Conservation (phyloP, 2,113 vertebrate species). For the Recurvirostra avosetta region DNA sequence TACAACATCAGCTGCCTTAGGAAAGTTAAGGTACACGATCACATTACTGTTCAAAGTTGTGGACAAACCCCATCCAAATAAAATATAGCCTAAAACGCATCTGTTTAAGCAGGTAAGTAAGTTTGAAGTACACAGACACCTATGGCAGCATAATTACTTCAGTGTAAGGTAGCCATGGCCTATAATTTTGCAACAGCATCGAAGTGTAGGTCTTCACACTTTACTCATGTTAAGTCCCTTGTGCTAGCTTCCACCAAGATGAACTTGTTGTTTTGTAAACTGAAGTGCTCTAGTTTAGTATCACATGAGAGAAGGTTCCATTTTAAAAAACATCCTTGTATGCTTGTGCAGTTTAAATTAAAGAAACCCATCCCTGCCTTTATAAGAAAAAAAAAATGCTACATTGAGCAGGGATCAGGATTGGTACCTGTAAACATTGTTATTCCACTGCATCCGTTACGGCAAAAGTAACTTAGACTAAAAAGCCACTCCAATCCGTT, state of each 20-base stretch:
- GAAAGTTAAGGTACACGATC: slow-evolving; percentile 24
- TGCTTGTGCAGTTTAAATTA: slow-evolving; percentile 81
- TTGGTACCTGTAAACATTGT: slow-evolving; percentile 90
- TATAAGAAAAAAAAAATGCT: slow-evolving; percentile 69
- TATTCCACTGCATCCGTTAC: slow-evolving; percentile 74
- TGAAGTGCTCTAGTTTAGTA: slow-evolving; percentile 81
- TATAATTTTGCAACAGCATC: slow-evolving; percentile 59
- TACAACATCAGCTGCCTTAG: slow-evolving; percentile 35
- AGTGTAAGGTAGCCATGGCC: slow-evolving; percentile 70
- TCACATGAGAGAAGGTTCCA: slow-evolving; percentile 74
- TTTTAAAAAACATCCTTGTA: slow-evolving; percentile 74
- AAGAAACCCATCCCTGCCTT: slow-evolving; percentile 77
- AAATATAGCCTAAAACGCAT: slow-evolving; percentile 20
- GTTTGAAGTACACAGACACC: slow-evolving; percentile 66
- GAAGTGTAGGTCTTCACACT: slow-evolving; percentile 58
- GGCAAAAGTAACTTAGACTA: slow-evolving; percentile 74
- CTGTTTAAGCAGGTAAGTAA: slow-evolving; percentile 37
- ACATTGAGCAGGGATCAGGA: slow-evolving; percentile 81
- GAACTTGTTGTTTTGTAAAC: slow-evolving; percentile 74
- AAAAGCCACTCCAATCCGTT: slow-evolving; percentile 78
- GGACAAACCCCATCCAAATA: slow-evolving; percentile 59
- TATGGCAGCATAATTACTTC: slow-evolving; percentile 57
- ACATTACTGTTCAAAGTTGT: slow-evolving; percentile 44
- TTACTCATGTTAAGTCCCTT: slow-evolving; percentile 55
- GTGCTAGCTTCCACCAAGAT: slow-evolving; percentile 76